Conservation (phyloP, 2,888 invertebrate species). For the Volucella inanis region DNA sequence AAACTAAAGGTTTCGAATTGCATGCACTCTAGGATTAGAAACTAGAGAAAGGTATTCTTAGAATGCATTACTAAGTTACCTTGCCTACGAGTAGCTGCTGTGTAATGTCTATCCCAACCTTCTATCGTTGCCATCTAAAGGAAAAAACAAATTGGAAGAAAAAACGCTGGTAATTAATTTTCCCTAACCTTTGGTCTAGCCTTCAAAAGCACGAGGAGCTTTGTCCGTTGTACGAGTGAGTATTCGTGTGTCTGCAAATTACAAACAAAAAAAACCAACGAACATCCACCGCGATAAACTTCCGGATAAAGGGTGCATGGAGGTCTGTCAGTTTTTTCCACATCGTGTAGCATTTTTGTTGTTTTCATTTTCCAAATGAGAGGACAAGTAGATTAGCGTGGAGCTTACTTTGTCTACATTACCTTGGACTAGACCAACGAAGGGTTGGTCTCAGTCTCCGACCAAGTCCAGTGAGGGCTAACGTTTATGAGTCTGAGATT, state of each 20-base stretch:
- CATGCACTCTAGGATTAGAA: conserved; percentile 60
- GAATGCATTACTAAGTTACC: conserved; percentile 58
- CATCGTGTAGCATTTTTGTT: conserved; percentile 17
- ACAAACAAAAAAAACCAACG: not conserved
- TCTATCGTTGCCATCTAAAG: too few species aligned
- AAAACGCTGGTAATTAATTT: conserved; percentile 66
- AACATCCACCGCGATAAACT: conserved; percentile 11
- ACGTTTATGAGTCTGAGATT: conserved; percentile 39
- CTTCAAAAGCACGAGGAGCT: conserved; percentile 31
- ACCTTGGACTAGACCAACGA: conserved; percentile 40
- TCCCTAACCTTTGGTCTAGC: conserved; percentile 60
- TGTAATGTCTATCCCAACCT: too few species aligned
- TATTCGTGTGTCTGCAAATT: conserved; percentile 40
- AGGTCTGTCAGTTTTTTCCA: conserved; percentile 43
- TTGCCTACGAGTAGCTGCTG: not conserved
- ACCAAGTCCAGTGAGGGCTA: conserved; percentile 31
- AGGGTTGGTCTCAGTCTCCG: not conserved
- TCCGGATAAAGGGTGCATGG: conserved; percentile 47
- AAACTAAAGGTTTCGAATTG: conserved; percentile 58
- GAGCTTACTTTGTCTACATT: conserved; percentile 44
- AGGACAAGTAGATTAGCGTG: conserved; percentile 65
- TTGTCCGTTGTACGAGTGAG: conserved; percentile 1
- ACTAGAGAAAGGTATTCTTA: conserved; percentile 45
- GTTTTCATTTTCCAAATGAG: conserved; percentile 70
- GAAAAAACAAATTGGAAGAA: conserved; percentile 34